Conservation (phyloP, 2,797 vertebrate species). For the Cyprinella venusta region DNA sequence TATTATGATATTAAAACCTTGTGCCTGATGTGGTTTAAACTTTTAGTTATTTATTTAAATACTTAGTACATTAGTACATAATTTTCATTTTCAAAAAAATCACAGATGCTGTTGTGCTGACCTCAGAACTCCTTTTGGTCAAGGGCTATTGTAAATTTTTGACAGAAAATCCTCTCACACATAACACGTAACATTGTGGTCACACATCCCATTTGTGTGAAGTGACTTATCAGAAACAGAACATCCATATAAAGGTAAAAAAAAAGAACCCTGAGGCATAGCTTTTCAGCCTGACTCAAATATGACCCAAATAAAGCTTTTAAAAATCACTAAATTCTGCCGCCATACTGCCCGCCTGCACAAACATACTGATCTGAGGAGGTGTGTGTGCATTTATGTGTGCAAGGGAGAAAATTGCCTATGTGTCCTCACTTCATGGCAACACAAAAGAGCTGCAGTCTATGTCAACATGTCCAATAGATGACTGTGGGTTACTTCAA, state of each 20-base stretch:
- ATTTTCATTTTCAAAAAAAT: background rate
- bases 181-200: background rate
- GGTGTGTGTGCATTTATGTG: constrained; percentile 19
- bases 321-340: background rate
- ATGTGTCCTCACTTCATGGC: constrained; percentile 41
- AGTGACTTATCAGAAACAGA: background rate
- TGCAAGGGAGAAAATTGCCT: constrained; percentile 25
- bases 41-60: constrained; percentile 1
- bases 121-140: background rate
- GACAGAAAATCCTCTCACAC: background rate
- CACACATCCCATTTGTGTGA: background rate
- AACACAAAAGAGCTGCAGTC: constrained; percentile 44
- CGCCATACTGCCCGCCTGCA: background rate
- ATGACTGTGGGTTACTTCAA: background rate
- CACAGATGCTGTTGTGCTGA: background rate
- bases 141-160: background rate
- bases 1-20: background rate
- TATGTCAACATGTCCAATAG: constrained; percentile 40
- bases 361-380: background rate
- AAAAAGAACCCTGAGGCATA: background rate
- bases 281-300: background rate
- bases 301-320: background rate
- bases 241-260: background rate
- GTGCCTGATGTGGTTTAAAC: background rate
- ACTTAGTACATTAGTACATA: background rate